Base-by-base conservation (phyloP, 1,140 invertebrate genomes). In the Tribolium castaneum region DNA sequence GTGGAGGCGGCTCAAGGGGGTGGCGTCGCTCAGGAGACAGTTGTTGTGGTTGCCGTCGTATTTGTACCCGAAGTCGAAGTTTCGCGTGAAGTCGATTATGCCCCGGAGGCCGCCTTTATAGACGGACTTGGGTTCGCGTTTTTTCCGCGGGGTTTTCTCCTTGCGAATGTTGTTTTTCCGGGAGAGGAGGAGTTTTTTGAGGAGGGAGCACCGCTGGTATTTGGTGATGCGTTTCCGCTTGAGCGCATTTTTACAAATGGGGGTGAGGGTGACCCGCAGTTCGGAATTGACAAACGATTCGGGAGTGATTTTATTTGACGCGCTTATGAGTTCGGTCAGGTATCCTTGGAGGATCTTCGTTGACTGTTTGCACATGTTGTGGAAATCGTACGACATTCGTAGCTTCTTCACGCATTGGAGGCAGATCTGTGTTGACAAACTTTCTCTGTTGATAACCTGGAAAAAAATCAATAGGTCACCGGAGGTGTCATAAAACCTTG, bases 401-500 rank as follows among this genome's bases (percentile, higher is more conserved):
- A 86, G 62, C 75, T 86, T 86, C 34, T 81, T 76, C 14, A 86
- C 72, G 59, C 85, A 86, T 56, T 81, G 80, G 22, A 80, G 50
- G 74, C 85, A 86, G 22, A 86, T 85, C 62, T 83, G 78, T 22
- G 80, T 81, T 9, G 85, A 84, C 13, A 83, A 76, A 75, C 75
- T 82, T 59, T 86, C 84, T 70, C 78, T 79, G 14, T 73, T 80
- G 16, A 84, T 80, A 59, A 81, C 82, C 85, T 86, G 77, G 77
- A 80, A 79, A 80, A 85, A 85, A 85, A 85, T 85, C 84, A 85
- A 85, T 85, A 86, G 79, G 80, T 83, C 77, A 83, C 45, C 77
- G 35, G 75, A 75, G 71, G 79, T 70, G 39, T 71, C 59, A 81
- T 79, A 80, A 82, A 80, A 72, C 76, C 52, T 56, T 77, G 35